Evolutionary conservation across 2,888 invertebrate genomes (phyloP).

Genomic region (Pedicia rivosa): DNA sequence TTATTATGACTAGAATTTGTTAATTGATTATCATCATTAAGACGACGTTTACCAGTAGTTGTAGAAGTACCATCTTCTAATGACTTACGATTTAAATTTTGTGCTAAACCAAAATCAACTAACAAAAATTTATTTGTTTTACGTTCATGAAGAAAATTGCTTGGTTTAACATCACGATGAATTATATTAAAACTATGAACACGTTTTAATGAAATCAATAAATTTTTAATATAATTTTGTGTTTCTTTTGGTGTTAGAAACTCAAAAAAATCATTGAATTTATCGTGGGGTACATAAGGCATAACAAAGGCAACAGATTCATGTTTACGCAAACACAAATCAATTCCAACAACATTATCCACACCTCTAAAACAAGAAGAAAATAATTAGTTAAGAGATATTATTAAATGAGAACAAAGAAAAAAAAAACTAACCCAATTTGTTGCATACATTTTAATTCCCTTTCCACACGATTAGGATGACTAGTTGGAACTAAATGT

Average conservation of each 20-base stretch:
- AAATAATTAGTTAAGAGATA: no score
- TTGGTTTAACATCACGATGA: constrained; percentile 82
- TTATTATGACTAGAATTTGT: constrained; percentile 4
- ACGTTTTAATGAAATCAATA: constrained; percentile 57
- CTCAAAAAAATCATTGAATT: constrained; percentile 59
- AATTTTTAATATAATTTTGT: constrained; percentile 61
- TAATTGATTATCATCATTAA: not conserved
- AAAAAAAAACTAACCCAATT: constrained; percentile 42
- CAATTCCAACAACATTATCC: constrained; percentile 67
- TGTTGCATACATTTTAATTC: constrained; percentile 65
- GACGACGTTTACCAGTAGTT: no score
- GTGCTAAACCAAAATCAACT: constrained; percentile 83
- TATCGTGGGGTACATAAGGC: constrained; percentile 74
- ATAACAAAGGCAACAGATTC: constrained; percentile 77
- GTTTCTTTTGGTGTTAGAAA: constrained; percentile 55
- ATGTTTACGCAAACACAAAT: constrained; percentile 55
- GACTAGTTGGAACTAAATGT: constrained; percentile 73
- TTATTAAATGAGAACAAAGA: not conserved
- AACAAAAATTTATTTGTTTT: constrained; percentile 51
- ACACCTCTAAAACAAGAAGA: constrained; percentile 41
- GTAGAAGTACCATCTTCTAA: no score
- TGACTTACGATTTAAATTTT: constrained; percentile 32
- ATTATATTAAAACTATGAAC: constrained; percentile 76
- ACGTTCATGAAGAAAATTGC: constrained; percentile 77
- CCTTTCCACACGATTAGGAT: constrained; percentile 63